phyloP scores from a whole-genome alignment of 2,888 invertebrate genomes.

The Lasioglossum calceatum region DNA sequence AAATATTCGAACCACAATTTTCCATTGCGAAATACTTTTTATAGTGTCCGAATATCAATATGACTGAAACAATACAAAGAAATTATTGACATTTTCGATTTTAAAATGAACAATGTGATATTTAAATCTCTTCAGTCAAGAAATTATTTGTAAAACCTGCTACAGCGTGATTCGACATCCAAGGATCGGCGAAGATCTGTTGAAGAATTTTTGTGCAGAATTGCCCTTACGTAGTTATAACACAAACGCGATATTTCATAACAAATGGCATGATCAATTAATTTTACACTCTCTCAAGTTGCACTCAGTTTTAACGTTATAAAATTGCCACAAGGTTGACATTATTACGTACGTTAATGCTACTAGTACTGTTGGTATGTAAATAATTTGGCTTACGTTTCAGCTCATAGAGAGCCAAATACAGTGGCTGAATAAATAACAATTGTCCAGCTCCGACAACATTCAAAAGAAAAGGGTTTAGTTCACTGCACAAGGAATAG shows the following conservation, averaged over 20 bases:
- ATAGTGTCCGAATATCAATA: neutral
- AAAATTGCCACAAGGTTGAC: neutral
- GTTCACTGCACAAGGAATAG: neutral
- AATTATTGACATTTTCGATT: neutral
- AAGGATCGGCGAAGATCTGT: too few species aligned
- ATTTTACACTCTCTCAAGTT: neutral
- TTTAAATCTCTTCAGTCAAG: too few species aligned
- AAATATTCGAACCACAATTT: neutral
- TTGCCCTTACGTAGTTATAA: too few species aligned
- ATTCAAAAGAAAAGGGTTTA: neutral
- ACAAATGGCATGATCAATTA: neutral
- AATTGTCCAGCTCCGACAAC: neutral
- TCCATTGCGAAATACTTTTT: neutral
- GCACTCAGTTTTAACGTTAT: neutral
- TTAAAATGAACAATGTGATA: too few species aligned
- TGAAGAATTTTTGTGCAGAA: too few species aligned
- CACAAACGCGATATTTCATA: neutral
- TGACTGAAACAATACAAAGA: neutral
- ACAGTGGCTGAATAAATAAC: neutral
- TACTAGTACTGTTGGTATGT: neutral
- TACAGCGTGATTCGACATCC: too few species aligned
- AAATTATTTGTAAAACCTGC: too few species aligned
- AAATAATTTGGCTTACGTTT: neutral
- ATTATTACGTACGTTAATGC: neutral
- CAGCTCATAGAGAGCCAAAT: neutral